These are phyloP conservation scores for Clarias laeviceps DNA, from an alignment of 2,797 vertebrate species.

Conservation along the genomic window DNA sequence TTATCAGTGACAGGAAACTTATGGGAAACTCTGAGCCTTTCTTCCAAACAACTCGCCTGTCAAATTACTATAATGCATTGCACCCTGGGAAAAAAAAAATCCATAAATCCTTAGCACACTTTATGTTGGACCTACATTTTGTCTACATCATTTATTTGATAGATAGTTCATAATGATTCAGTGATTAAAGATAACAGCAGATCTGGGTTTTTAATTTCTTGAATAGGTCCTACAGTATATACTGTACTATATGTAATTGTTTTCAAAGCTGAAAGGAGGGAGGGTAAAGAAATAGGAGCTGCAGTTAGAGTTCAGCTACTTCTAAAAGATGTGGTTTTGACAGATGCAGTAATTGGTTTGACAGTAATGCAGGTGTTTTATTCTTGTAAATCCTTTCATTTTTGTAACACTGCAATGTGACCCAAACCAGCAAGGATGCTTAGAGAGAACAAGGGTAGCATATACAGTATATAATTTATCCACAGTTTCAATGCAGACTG, in stretches of 20 bases:
- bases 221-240: background rate
- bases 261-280: background rate
- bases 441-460: background rate
- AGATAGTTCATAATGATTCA: background rate
- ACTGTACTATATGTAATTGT: background rate
- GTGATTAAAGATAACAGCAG: constrained; percentile 33
- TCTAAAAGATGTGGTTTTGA: constrained; percentile 28
- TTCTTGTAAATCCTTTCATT: background rate
- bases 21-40: constrained; percentile 78
- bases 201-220: background rate
- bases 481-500: background rate
- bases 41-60: constrained; percentile 68
- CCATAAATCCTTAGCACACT: constrained; percentile 32
- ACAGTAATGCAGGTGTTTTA: background rate
- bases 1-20: constrained; percentile 80
- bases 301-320: constrained; percentile 1
- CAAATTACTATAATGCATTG: constrained; percentile 77
- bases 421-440: background rate
- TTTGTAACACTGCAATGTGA: background rate
- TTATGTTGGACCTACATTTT: background rate
- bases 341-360: constrained; percentile 28
- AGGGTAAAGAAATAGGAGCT: constrained; percentile 11
- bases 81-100: constrained; percentile 40
- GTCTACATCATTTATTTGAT: constrained; percentile 14
- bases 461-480: constrained; percentile 11